A percentile compares a stretch with the other conserved stretches of the same genome.
These are phyloP conservation scores for Platyrinchus mystaceus DNA, from an alignment of 2,797 vertebrate species.

Conservation along the genomic window DNA sequence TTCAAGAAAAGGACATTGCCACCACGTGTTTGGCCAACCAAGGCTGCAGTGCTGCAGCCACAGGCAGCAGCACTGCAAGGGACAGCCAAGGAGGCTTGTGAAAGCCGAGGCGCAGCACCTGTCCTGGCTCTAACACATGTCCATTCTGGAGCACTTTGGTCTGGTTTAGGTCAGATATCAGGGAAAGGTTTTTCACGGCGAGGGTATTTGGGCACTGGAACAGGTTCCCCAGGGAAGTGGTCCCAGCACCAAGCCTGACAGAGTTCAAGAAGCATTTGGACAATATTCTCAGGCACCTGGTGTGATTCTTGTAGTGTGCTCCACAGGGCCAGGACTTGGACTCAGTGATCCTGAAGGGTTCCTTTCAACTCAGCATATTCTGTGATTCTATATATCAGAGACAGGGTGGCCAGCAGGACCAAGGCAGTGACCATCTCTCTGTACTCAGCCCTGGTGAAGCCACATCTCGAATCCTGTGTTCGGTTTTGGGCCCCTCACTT, in stretches of 20 bases:
- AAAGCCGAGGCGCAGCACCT: background rate
- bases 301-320: background rate
- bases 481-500: background rate
- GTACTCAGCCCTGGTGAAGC: background rate
- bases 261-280: background rate
- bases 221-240: background rate
- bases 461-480: background rate
- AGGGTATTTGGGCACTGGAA: background rate
- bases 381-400: background rate
- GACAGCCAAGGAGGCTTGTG: accelerated
- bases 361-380: background rate
- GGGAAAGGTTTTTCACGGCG: background rate
- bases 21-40: background rate
- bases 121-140: accelerated
- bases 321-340: background rate
- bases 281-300: background rate
- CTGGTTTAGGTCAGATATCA: background rate
- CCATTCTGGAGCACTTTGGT: background rate
- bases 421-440: too few relatives aligned
- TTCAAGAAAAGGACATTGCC: background rate
- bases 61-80: accelerated
- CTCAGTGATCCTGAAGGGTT: background rate
- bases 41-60: too few relatives aligned
- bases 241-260: background rate
- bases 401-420: background rate